Conservation (phyloP, 2,113 vertebrate species). For the Otocyon megalotis region DNA sequence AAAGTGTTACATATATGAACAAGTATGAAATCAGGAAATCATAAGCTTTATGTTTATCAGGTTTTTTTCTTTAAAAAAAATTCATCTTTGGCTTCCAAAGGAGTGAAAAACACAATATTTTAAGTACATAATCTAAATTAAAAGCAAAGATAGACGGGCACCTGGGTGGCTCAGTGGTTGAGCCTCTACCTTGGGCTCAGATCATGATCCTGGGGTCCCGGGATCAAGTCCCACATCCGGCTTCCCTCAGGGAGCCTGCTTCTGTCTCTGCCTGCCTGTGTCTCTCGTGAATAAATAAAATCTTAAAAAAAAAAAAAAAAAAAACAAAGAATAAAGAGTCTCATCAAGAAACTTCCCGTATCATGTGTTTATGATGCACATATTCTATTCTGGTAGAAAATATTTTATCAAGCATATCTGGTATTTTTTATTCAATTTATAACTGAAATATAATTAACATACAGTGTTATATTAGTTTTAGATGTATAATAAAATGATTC, state of each 20-base stretch:
- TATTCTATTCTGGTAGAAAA: neutral
- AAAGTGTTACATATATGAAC: neutral
- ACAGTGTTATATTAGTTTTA: neutral
- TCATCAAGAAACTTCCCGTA: neutral
- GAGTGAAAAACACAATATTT: neutral
- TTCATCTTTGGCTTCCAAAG: conserved; percentile 8
- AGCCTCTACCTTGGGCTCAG: no score
- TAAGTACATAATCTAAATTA: neutral
- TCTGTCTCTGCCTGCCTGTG: no score
- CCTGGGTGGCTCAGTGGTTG: no score
- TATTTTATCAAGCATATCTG: neutral
- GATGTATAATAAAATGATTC: neutral
- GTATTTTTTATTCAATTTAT: neutral
- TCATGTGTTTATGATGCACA: neutral
- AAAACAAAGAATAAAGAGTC: conserved; percentile 38
- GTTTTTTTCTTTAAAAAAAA: neutral
- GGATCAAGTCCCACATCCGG: no score
- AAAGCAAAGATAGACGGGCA: neutral
- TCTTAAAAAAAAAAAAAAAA: neutral
- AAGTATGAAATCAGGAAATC: neutral
- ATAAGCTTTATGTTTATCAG: neutral
- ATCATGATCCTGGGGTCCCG: no score
- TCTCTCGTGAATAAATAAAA: no score
- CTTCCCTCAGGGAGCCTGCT: no score
- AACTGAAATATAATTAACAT: neutral